Evolutionary conservation across 2,113 vertebrate species (phyloP).

Genomic region (Anarrhichthys ocellatus): DNA sequence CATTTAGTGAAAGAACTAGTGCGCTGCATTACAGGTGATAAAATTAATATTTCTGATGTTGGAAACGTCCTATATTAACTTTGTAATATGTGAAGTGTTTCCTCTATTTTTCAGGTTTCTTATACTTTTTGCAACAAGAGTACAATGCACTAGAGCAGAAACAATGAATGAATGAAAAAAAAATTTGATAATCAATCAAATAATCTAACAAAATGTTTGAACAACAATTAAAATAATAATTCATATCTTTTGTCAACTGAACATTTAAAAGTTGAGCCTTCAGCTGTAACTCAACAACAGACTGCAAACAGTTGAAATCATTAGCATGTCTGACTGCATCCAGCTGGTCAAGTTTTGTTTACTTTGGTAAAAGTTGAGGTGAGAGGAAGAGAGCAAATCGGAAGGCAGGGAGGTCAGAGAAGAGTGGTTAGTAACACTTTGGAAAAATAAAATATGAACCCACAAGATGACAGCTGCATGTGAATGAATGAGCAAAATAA

Average conservation of each 20-base stretch:
- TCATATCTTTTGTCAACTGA: background rate
- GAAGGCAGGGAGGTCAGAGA: background rate
- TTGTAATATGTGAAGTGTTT: background rate
- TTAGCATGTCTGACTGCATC: background rate
- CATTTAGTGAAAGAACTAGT: background rate
- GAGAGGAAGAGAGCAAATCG: background rate
- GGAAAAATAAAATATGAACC: slow-evolving; percentile 23
- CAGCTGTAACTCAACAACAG: background rate
- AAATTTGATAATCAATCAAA: background rate
- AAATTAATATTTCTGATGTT: background rate
- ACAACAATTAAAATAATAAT: background rate
- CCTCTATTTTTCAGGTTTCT: background rate
- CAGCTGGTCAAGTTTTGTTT: background rate
- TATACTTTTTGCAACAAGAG: background rate
- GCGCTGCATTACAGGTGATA: background rate
- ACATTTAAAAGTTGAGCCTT: background rate
- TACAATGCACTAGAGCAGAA: background rate
- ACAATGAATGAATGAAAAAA: no score
- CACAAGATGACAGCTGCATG: slow-evolving; percentile 16
- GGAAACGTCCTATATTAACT: background rate
- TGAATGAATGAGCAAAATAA: slow-evolving; percentile 27
- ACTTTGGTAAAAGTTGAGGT: background rate
- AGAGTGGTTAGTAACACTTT: slow-evolving; percentile 19
- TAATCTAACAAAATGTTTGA: background rate
- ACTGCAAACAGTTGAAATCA: background rate